Conservation (phyloP, 2,113 vertebrate genomes). For the Lagopus muta region DNA sequence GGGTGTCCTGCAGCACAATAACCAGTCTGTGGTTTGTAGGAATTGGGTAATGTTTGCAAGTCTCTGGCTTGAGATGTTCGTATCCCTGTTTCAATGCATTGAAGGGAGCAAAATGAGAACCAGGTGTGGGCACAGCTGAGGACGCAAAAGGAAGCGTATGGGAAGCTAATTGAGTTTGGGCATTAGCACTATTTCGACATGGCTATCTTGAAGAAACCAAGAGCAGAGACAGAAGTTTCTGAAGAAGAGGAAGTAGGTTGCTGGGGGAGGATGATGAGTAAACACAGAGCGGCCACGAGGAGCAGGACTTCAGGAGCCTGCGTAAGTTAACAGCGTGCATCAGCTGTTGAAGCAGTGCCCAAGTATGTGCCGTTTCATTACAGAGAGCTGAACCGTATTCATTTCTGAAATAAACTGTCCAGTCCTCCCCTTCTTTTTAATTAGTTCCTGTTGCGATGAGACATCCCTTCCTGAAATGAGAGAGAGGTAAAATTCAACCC, state of each 20-base stretch:
- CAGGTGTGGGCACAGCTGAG: neutral
- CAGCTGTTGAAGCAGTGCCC: neutral
- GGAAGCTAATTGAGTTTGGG: neutral
- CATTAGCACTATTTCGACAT: neutral
- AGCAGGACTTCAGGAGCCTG: neutral
- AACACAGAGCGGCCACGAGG: neutral
- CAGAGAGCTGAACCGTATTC: neutral
- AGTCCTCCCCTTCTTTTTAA: neutral
- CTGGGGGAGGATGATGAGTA: slow-evolving; percentile 12
- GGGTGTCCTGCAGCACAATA: neutral
- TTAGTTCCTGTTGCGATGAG: slow-evolving; percentile 22
- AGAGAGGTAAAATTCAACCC: neutral
- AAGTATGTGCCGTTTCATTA: neutral
- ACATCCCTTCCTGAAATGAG: slow-evolving; percentile 9
- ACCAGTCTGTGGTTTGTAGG: neutral
- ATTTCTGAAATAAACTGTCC: neutral
- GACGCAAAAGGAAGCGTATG: fast-evolving
- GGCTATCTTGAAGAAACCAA: neutral
- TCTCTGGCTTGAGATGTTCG: neutral
- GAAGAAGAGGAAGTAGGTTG: neutral
- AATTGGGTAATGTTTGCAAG: neutral
- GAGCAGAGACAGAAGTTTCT: neutral
- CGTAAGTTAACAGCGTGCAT: neutral
- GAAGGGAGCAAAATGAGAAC: neutral
- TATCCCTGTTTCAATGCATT: neutral